phyloP scores from a whole-genome alignment of 1,140 invertebrate species.

The Asbolus verrucosus region DNA sequence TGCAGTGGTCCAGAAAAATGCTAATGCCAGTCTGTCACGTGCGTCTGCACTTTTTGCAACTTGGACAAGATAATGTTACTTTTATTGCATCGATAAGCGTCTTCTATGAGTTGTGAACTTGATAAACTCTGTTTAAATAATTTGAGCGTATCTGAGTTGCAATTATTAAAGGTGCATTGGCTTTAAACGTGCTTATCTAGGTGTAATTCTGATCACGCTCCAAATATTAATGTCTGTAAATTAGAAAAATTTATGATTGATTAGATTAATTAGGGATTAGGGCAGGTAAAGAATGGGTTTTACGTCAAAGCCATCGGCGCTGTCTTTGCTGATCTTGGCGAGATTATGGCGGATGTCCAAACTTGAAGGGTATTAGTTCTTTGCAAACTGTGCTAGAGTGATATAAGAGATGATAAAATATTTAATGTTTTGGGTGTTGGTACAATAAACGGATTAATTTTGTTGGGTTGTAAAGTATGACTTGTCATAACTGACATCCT shows the following conservation, averaged over 20 bases:
- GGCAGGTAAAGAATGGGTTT: no score
- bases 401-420: no score
- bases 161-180: conserved; percentile 13
- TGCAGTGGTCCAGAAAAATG: neutral
- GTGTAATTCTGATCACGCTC: neutral
- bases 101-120: conserved; percentile 19
- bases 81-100: conserved; percentile 23
- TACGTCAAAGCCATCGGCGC: no score
- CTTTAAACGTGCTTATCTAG: conserved; percentile 27
- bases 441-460: conserved; percentile 10
- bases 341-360: no score
- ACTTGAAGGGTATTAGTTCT: no score
- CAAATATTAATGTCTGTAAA: conserved; percentile 12
- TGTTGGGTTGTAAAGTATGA: neutral
- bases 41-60: conserved; percentile 4
- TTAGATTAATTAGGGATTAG: no score
- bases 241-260: no score
- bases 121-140: conserved; percentile 16
- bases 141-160: neutral
- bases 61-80: conserved; percentile 5
- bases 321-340: no score
- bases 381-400: no score
- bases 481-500: conserved; percentile 1
- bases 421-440: no score
- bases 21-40: conserved; percentile 2